Evolutionary conservation across 2,797 vertebrate species (phyloP), one percentile per base, ranked within the genome.

Genomic region (Rousettus madagascariensis): DNA sequence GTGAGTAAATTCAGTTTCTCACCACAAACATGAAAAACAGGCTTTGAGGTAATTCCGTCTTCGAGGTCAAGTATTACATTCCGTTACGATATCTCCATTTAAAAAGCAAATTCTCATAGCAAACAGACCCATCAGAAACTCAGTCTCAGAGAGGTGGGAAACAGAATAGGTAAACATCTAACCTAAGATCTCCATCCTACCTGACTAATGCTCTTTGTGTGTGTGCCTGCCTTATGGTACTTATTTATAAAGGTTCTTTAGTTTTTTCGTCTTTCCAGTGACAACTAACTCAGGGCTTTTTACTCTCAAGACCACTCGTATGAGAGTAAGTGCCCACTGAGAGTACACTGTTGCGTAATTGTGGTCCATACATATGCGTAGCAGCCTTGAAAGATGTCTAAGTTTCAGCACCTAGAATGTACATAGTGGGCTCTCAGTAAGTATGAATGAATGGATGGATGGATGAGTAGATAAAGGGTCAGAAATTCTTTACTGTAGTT

Each of bases 221-320:
- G 8, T 7, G 16, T 33, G 17, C 1, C 0, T 1, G 5, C 26
- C 16, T 68, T 57, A 0, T 16, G 15, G 51, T 66, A 68, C 41
- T 77, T 85, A 30, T 22, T 80, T 87, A 38, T 86, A 74, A 87
- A 33, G 63, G 30, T 77, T 86, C n/a, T 83, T 71, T 16, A 9
- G 8, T 75, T 86, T 96, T 90, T 43, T 85, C 36, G 16, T 41
- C 38, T 95, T 92, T 88, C 16, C 38, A 90, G 22, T 72, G 74
- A 82, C 4, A n/a, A 16, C 16, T 63, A 43, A 43, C n/a, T 61
- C 8, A 82, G 36, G 68, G 33, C 33, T 87, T 74, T 93, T 33
- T 95, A 74, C 79, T 86, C 57, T 74, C 91, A 46, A 65, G 87
- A 82, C 26, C 43, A 83, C 36, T 51, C 82, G 66, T 63, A 11